A percentile compares a stretch with the other conserved stretches of the same genome.
Conservation (phyloP, 2,888 invertebrate genomes). For the Linnaemya tessellans region DNA sequence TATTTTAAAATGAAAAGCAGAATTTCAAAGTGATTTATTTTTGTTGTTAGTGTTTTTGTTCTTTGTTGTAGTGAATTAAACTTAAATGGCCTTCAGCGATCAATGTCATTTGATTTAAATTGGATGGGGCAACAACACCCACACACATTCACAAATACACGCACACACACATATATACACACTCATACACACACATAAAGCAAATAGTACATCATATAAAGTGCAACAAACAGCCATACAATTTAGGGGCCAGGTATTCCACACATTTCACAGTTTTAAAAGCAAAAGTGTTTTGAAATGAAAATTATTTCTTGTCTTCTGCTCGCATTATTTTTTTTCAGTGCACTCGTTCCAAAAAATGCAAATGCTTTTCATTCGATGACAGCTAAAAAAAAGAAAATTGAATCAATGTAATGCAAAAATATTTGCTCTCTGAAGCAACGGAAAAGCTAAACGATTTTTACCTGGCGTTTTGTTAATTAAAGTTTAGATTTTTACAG, state of each 20-base stretch:
- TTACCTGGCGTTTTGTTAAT: not conserved
- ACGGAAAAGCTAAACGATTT: not conserved
- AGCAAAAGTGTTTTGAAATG: conserved; percentile 34
- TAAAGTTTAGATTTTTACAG: not conserved
- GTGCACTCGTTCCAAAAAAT: conserved; percentile 7
- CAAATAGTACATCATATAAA: conserved; percentile 27
- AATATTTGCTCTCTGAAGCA: not conserved
- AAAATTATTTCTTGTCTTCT: conserved; percentile 7
- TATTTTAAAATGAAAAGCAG: conserved; percentile 28
- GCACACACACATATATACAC: not conserved
- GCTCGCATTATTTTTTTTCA: conserved; percentile 3
- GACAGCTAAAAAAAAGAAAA: not conserved
- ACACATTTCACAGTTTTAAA: conserved; percentile 19
- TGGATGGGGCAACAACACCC: conserved; percentile 13
- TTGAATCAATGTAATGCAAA: not conserved
- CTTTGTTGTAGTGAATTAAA: conserved; percentile 54
- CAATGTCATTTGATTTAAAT: conserved; percentile 78
- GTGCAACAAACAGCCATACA: conserved; percentile 12
- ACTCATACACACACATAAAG: not conserved
- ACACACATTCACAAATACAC: not conserved
- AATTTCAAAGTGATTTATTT: conserved; percentile 22
- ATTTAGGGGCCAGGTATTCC: not conserved
- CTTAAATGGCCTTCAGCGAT: conserved; percentile 79
- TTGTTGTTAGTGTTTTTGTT: conserved; percentile 9
- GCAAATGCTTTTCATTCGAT: not conserved